Evolutionary conservation across 92 coral and sea anemone genomes (phyloP).

Genomic region (Porites lobata): DNA sequence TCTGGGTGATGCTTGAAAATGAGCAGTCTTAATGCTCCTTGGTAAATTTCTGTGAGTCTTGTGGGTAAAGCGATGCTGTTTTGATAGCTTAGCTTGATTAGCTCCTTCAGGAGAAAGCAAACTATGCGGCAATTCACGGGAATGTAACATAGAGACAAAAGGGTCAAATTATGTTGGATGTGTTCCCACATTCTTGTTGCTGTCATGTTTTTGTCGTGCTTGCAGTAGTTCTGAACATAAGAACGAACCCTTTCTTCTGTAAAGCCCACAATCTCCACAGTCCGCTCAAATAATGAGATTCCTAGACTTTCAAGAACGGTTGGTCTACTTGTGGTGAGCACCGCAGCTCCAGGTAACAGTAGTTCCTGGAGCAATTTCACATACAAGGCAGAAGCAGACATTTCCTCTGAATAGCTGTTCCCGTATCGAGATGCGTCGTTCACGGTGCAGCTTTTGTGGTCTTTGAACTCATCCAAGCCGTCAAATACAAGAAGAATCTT

Average conservation of each 20-base stretch:
- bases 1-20: constrained; percentile 48
- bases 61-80: constrained; percentile 16
- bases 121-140: constrained; percentile 50
- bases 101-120: constrained; percentile 30
- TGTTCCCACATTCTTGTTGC: constrained; percentile 27
- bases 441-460: constrained; percentile 22
- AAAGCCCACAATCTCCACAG: constrained; percentile 75
- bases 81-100: not conserved
- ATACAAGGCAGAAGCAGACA: constrained; percentile 56
- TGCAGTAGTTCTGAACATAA: constrained; percentile 55
- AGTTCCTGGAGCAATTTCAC: constrained; percentile 58
- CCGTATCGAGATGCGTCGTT: constrained; percentile 44
- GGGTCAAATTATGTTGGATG: constrained; percentile 38
- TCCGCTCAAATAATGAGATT: constrained; percentile 44
- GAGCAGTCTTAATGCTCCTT: constrained; percentile 44
- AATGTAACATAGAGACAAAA: constrained; percentile 68
- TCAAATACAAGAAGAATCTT: constrained; percentile 58
- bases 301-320: constrained; percentile 56
- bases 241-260: constrained; percentile 52
- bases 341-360: constrained; percentile 34
- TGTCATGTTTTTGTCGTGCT: constrained; percentile 21
- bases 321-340: constrained; percentile 72
- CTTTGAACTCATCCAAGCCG: constrained; percentile 68
- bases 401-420: constrained; percentile 32
- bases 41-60: constrained; percentile 25